Conservation (phyloP, 2,113 vertebrate genomes). For the Coregonus clupeaformis region DNA sequence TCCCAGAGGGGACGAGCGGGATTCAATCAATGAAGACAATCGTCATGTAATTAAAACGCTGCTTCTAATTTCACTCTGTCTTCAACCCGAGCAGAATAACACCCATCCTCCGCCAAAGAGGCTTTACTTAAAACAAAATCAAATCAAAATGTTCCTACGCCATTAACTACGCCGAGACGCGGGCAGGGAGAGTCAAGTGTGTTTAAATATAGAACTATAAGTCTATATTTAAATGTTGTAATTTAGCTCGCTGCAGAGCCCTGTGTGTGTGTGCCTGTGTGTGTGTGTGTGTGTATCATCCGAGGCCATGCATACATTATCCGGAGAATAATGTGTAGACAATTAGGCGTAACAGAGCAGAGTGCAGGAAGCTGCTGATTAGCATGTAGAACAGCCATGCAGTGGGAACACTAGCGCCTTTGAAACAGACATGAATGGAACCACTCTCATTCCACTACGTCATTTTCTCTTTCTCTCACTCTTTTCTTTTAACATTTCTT, state of each 20-base stretch:
- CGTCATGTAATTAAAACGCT: not conserved
- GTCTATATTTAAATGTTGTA: slow-evolving; percentile 61
- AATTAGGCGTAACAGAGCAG: slow-evolving; percentile 63
- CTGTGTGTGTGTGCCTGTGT: not conserved
- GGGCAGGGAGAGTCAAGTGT: slow-evolving; percentile 40
- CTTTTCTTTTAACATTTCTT: slow-evolving; percentile 34
- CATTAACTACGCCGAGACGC: no score
- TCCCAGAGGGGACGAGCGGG: not conserved
- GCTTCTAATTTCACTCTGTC: slow-evolving; percentile 1
- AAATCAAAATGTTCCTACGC: not conserved
- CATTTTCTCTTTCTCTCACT: slow-evolving; percentile 27
- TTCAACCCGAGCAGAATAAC: not conserved
- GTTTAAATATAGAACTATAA: slow-evolving; percentile 43
- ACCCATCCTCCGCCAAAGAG: not conserved
- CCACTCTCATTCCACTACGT: slow-evolving; percentile 40
- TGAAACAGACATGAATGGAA: slow-evolving; percentile 66
- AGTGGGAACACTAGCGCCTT: slow-evolving; percentile 62
- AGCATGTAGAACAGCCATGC: slow-evolving; percentile 66
- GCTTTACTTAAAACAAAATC: not conserved
- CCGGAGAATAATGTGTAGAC: slow-evolving; percentile 76
- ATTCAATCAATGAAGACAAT: slow-evolving; percentile 5
- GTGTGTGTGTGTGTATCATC: slow-evolving; percentile 37
- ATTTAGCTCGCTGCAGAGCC: slow-evolving; percentile 50
- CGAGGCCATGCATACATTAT: slow-evolving; percentile 78
- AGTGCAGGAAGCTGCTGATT: slow-evolving; percentile 61